Percentiles rank a stretch among this genome's conserved stretches.
These are phyloP conservation scores for Myoxocephalus aenaeus DNA, from an alignment of 2,797 vertebrate genomes.

Conservation along the genomic window DNA sequence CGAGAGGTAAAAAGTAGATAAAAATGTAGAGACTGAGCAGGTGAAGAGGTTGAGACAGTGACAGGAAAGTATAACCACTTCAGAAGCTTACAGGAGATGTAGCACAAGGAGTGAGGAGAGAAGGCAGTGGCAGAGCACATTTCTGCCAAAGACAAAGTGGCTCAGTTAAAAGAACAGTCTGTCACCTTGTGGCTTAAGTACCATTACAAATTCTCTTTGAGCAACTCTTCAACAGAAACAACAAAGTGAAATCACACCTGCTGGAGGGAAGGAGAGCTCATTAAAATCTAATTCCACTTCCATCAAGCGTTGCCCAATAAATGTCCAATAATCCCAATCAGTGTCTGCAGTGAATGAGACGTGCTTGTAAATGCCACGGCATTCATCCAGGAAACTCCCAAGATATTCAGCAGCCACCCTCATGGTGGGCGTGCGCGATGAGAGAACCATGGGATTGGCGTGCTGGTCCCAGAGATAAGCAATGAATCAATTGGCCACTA, in stretches of 20 bases:
- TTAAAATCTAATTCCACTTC: slow-evolving; percentile 61
- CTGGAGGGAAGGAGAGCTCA: slow-evolving; percentile 43
- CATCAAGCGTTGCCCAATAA: slow-evolving; percentile 42
- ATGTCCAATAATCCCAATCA: slow-evolving; percentile 62
- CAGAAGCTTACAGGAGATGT: slow-evolving; percentile 23
- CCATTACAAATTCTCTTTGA: slow-evolving; percentile 18
- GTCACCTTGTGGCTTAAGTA: slow-evolving; percentile 39
- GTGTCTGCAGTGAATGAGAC: slow-evolving; percentile 47
- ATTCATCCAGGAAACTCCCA: slow-evolving; percentile 31
- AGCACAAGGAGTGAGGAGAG: slow-evolving; percentile 17
- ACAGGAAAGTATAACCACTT: slow-evolving; percentile 48
- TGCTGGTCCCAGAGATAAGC: slow-evolving; percentile 42
- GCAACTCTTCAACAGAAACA: slow-evolving; percentile 12
- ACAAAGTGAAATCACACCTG: slow-evolving; percentile 41
- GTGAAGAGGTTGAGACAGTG: slow-evolving; percentile 30
- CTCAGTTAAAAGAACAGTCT: slow-evolving; percentile 29
- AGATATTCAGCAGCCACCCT: slow-evolving; percentile 16
- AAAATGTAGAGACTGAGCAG: slow-evolving; percentile 25
- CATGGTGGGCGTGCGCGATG: slow-evolving; percentile 2
- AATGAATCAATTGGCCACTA: slow-evolving; percentile 70
- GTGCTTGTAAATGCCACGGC: slow-evolving; percentile 55
- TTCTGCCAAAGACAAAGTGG: slow-evolving; percentile 42
- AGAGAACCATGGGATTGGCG: slow-evolving; percentile 21
- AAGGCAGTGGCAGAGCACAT: slow-evolving; percentile 11
- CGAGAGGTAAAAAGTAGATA: slow-evolving; percentile 29